phyloP scores from a whole-genome alignment of 2,888 invertebrate genomes.

The Meganola albula region DNA sequence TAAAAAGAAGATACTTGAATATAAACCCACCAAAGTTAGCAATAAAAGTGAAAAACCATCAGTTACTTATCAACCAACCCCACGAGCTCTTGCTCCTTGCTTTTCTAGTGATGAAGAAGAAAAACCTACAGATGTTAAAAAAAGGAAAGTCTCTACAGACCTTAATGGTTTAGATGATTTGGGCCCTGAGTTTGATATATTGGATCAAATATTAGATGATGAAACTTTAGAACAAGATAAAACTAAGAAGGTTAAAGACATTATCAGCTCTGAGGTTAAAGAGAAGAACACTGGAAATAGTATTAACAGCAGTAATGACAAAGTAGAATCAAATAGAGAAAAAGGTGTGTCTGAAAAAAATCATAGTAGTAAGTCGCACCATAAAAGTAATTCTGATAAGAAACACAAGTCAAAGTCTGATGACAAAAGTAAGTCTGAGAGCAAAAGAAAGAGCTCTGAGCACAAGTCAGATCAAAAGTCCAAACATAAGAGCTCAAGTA shows the following conservation, averaged over 20 bases:
- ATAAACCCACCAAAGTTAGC: constrained; percentile 59
- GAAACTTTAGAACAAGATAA: constrained; percentile 43
- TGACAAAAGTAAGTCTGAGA: constrained; percentile 36
- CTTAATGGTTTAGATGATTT: constrained; percentile 67
- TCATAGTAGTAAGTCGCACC: constrained; percentile 32
- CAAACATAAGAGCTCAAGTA: constrained; percentile 52
- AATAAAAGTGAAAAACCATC: constrained; percentile 40
- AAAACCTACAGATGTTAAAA: constrained; percentile 56
- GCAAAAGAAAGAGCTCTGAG: constrained; percentile 38
- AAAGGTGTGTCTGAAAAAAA: constrained; percentile 24
- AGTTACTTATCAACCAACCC: constrained; percentile 68
- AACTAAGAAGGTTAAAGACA: constrained; percentile 15
- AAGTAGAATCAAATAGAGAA: too few species aligned
- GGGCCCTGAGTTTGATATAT: constrained; percentile 70
- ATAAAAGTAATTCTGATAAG: constrained; percentile 37
- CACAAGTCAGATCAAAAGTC: constrained; percentile 48
- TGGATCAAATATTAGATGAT: constrained; percentile 72
- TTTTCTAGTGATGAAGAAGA: constrained; percentile 75
- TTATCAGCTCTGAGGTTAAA: constrained; percentile 16
- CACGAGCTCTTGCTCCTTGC: constrained; percentile 60
- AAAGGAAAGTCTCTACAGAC: constrained; percentile 55
- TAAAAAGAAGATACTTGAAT: constrained; percentile 66
- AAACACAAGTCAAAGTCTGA: constrained; percentile 35
- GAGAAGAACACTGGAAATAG: constrained; percentile 14
- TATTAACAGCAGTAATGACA: constrained; percentile 29